These are phyloP conservation scores for Xenopus laevis DNA, from an alignment of 2,113 vertebrate species.

Conservation along the genomic window DNA sequence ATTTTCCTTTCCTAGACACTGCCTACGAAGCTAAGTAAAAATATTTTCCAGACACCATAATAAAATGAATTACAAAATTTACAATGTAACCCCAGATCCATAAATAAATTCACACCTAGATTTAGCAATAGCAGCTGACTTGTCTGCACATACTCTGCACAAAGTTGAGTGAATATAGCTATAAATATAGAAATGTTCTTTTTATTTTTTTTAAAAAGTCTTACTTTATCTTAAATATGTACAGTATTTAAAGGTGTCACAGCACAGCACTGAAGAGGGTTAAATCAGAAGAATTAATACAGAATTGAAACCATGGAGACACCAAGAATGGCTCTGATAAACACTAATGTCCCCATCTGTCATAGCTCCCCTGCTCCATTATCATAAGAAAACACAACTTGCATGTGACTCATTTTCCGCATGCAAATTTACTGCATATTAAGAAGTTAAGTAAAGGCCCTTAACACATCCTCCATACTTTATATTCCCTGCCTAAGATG, in stretches of 20 bases:
- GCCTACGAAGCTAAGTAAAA: no score
- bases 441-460: conserved; percentile 40
- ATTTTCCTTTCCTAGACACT: neutral
- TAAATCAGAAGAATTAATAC: conserved; percentile 27
- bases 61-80: neutral
- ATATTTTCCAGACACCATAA: neutral
- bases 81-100: neutral
- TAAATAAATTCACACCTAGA: no score
- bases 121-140: no score
- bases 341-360: conserved; percentile 44
- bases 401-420: conserved; percentile 40
- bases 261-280: neutral
- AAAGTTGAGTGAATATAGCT: neutral
- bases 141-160: no score
- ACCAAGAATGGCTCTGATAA: conserved; percentile 36
- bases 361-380: conserved; percentile 36
- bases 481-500: conserved; percentile 26
- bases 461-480: conserved; percentile 21
- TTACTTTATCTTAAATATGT: neutral
- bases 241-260: neutral
- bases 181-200: neutral
- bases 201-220: neutral
- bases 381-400: conserved; percentile 46
- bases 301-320: conserved; percentile 40
- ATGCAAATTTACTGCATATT: conserved; percentile 43